Evolutionary conservation across 2,888 invertebrate genomes (phyloP).

Genomic region (Macrophya annulata): DNA sequence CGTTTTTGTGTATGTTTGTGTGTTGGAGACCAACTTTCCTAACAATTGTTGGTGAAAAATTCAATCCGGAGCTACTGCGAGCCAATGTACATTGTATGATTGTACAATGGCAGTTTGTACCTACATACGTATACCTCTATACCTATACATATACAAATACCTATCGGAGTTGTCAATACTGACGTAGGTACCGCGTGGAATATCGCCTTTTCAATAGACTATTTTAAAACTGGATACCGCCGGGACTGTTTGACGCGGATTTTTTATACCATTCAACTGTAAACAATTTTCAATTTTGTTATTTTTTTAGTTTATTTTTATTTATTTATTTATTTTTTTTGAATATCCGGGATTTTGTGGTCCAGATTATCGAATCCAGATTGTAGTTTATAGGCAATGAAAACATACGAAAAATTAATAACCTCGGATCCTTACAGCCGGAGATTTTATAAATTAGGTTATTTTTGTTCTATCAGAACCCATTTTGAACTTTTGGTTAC

Average conservation of each 20-base stretch:
- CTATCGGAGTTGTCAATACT: not conserved
- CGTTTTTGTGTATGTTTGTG: not conserved
- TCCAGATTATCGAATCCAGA: not conserved
- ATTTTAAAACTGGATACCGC: conserved; percentile 10
- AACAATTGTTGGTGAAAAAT: conserved; percentile 43
- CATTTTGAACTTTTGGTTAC: too few species aligned
- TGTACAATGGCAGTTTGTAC: not conserved
- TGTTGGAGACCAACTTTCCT: conserved; percentile 20
- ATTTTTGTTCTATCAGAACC: not conserved
- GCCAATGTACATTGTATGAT: conserved; percentile 46
- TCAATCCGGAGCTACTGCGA: conserved; percentile 32
- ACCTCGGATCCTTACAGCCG: not conserved
- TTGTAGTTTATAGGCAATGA: not conserved
- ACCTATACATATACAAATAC: not conserved
- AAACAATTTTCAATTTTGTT: not conserved
- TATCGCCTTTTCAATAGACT: conserved; percentile 35
- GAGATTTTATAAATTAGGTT: not conserved
- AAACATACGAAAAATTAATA: not conserved
- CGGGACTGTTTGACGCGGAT: conserved; percentile 6
- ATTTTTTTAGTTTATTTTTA: not conserved
- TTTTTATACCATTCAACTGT: conserved; percentile 8
- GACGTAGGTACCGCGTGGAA: not conserved
- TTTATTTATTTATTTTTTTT: not conserved
- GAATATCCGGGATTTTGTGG: too few species aligned
- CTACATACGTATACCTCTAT: not conserved